Evolutionary conservation across 2,888 invertebrate species (phyloP), one percentile per base, ranked within the genome.

Genomic region (Drosophila differens): DNA sequence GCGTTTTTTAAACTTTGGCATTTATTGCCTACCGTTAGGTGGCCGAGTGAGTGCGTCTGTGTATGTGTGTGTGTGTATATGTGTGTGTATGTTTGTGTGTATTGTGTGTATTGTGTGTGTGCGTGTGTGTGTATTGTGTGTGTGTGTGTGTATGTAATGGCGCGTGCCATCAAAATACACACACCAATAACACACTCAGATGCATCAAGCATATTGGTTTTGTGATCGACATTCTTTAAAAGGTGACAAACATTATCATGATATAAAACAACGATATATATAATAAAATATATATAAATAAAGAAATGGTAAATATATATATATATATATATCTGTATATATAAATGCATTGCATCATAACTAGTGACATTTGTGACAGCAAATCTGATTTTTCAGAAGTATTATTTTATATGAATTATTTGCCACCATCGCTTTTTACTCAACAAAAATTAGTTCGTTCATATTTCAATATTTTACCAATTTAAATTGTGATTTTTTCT

Each of bases 1-100:
- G 70, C 60, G 64, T 62, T 74, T 84, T 79, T 84, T 69, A 74
- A 83, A 70, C 82, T 76, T 85, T 82, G 77, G 70, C 88, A 82
- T 76, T 81, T 77, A 84, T 82, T 75, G 77, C 77, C 70, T 57
- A 28, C 22, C 10, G 39, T 41, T 9, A 49, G 32, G 16, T 47
- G 65, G 52, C 37, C 49, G 19, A 16, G 22, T 2, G 39, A 25
- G 37, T 62, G 22, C 41, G 10, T 32, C 9, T 28, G 33, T 9
- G 5, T 32, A 25, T 25, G 1, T 25, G 25, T 25, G 33, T 57
- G 52, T 35, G 62, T 68, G 60, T 69, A 33, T 47, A n/a, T 19
- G 35, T 33, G 4, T 33, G 33, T 37, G 16, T 16, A 1, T 39
- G 39, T 39, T 1, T 16, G 14, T 32, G 32, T 33, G 19, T 19